These are phyloP conservation scores for Lophius americanus DNA, from an alignment of 2,797 vertebrate genomes.

Conservation along the genomic window DNA sequence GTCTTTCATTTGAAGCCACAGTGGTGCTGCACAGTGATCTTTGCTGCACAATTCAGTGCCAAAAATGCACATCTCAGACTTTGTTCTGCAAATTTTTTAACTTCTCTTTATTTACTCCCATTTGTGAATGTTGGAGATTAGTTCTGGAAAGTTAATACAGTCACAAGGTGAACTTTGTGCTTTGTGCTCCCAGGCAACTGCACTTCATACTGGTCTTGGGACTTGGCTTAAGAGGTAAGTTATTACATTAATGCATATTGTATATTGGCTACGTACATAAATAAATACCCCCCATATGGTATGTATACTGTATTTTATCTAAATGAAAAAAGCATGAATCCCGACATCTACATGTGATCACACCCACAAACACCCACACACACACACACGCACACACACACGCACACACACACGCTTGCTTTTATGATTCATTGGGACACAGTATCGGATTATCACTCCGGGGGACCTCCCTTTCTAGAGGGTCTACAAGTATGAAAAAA, in stretches of 20 bases:
- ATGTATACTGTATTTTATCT: too few relatives aligned
- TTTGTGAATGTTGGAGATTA: constrained; percentile 76
- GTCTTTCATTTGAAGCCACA: constrained; percentile 53
- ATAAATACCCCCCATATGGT: too few relatives aligned
- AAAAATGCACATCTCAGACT: constrained; percentile 42
- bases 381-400: too few relatives aligned
- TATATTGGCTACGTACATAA: constrained; percentile 20
- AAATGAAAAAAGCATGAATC: too few relatives aligned
- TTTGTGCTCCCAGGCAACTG: constrained; percentile 71
- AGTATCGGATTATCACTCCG: too few relatives aligned
- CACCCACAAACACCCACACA: too few relatives aligned
- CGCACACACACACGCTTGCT: too few relatives aligned
- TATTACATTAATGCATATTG: constrained; percentile 34
- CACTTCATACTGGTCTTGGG: constrained; percentile 70
- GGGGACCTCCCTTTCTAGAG: too few relatives aligned
- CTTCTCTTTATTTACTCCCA: constrained; percentile 33
- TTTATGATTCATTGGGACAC: too few relatives aligned
- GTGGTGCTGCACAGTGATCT: constrained; percentile 42
- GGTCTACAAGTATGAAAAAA: too few relatives aligned
- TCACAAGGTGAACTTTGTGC: constrained; percentile 79
- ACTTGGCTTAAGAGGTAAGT: constrained; percentile 56
- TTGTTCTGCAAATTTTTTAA: constrained; percentile 31
- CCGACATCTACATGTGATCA: too few relatives aligned
- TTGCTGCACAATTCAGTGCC: constrained; percentile 55
- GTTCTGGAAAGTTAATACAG: constrained; percentile 73